These are phyloP conservation scores for Apamea monoglypha DNA, from an alignment of 2,888 invertebrate genomes.

Conservation along the genomic window DNA sequence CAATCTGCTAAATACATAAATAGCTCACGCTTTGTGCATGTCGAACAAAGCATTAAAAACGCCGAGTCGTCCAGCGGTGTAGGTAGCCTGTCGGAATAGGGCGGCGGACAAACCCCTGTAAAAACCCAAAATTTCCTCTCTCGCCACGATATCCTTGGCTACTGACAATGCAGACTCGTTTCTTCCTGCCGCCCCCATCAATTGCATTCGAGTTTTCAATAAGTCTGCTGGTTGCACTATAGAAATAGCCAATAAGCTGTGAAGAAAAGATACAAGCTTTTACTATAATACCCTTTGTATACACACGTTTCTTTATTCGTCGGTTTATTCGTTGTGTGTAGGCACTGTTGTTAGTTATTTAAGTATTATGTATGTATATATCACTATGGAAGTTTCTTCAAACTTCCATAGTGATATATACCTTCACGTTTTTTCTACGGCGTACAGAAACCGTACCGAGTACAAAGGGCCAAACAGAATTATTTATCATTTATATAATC, in stretches of 20 bases:
- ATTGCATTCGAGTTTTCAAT: slow-evolving; percentile 80
- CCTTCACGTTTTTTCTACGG: too few relatives aligned
- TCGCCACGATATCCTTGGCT: slow-evolving; percentile 92
- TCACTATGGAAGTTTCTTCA: too few relatives aligned
- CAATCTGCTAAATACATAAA: neutral
- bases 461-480: neutral
- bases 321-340: too few relatives aligned
- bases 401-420: too few relatives aligned
- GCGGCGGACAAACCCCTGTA: slow-evolving; percentile 98
- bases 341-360: too few relatives aligned
- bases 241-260: slow-evolving; percentile 76
- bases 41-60: slow-evolving; percentile 96
- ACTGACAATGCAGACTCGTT: slow-evolving; percentile 3
- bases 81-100: slow-evolving; percentile 98
- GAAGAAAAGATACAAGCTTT: neutral
- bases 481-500: neutral
- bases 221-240: slow-evolving; percentile 79
- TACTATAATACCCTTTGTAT: too few relatives aligned
- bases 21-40: slow-evolving; percentile 45
- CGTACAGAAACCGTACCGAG: too few relatives aligned
- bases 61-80: slow-evolving; percentile 98
- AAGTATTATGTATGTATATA: too few relatives aligned
- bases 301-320: too few relatives aligned
- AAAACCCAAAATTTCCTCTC: slow-evolving; percentile 95
- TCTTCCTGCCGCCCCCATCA: slow-evolving; percentile 85